Evolutionary conservation across 2,113 vertebrate genomes (phyloP).

Genomic region (Anoplopoma fimbria): DNA sequence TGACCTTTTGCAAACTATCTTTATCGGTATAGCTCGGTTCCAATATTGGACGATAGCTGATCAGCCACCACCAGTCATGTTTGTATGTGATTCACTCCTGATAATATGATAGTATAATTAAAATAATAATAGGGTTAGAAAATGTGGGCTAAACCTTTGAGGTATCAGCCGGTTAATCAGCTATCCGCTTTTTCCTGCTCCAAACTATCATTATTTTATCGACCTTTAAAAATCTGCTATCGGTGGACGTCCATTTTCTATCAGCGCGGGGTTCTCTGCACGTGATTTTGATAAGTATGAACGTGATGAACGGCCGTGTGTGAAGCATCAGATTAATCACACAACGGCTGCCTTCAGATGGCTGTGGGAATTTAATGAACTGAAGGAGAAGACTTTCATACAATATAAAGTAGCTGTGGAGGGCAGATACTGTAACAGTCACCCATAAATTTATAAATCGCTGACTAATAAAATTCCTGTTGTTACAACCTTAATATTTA

Average conservation of each 20-base stretch:
- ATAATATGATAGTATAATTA: neutral
- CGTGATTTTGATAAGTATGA: conserved; percentile 64
- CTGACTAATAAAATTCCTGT: neutral
- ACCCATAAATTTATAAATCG: neutral
- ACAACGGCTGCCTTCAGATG: conserved; percentile 1
- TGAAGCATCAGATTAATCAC: conserved; percentile 56
- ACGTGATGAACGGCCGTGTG: conserved; percentile 49
- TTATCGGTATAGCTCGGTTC: no score
- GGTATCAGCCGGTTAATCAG: neutral
- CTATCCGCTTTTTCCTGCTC: no score
- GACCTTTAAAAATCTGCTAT: neutral
- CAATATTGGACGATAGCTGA: no score
- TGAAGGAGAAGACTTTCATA: neutral
- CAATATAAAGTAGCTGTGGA: conserved; percentile 38
- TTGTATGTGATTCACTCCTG: neutral
- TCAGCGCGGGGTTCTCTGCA: conserved; percentile 29
- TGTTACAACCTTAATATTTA: neutral
- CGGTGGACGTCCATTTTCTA: conserved; percentile 4
- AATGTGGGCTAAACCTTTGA: no score
- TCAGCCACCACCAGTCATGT: no score
- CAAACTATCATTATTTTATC: neutral
- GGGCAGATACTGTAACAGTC: conserved; percentile 2
- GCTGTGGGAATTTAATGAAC: conserved; percentile 52
- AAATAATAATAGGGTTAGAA: no score
- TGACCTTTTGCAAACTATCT: no score